Evolutionary conservation across 1,140 invertebrate species (phyloP), one percentile per base, ranked within the genome.

Genomic region (Pseudomyrmex cubaensis): DNA sequence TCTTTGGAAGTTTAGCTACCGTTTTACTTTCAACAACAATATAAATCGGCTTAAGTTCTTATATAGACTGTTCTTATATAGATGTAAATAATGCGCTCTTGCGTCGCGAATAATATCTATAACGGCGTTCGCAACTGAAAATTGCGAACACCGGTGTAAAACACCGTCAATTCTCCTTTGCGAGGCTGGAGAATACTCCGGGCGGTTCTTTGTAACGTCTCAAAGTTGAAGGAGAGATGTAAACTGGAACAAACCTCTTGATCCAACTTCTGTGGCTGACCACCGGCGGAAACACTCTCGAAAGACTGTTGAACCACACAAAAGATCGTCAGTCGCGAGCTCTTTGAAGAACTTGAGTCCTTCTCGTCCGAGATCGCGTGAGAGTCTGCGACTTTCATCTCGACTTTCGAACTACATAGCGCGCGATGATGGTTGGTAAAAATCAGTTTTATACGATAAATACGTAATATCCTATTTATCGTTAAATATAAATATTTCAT

Each of bases 241-340:
- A 72, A 80, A 80, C 44, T 80, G 22, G 76, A 70, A 56, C 64
- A 59, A 69, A 48, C 54, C 76, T 48, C 76, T 78, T 70, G 52
- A 80, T 70, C 20, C 9, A 25, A 59, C 66, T 80, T 80, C 22
- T 20, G 66, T 13, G 54, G 46, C 8, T 15, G 35, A 64, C 20
- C 57, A 75, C 20, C 57, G 44, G 20, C 57, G 25, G 50, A 50
- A 77, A 80, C 3, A 48, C 66, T 48, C 15, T 48, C 15, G 1
- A 44, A 67, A 77, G 62, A 77, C 20, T 54, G 48, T 76, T 66
- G 48, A 78, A 52, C 25, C 15, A 56, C 20, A 80, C 66, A 80
- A 80, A 80, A 80, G 54, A 70, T 61, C 48, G 76, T 59, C 67
- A 50, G 20, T 20, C 44, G 15, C 44, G 10, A 61, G 22, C 44